These are phyloP conservation scores for Apomyelois bistriatella DNA, from an alignment of 2,888 invertebrate genomes.

Conservation along the genomic window DNA sequence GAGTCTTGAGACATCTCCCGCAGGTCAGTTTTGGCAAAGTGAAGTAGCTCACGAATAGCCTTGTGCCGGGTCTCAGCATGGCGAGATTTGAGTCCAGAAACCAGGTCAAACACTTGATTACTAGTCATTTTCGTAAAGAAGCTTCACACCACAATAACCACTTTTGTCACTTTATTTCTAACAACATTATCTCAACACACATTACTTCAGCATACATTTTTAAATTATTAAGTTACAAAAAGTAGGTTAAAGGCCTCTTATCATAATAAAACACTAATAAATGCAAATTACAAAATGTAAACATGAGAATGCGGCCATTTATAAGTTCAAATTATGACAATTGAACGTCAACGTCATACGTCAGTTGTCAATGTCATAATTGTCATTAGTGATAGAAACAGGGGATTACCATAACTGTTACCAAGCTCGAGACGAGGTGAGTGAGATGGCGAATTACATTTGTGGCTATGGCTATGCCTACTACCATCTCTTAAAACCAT, in stretches of 20 bases:
- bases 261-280: neutral
- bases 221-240: neutral
- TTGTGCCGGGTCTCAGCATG: conserved; percentile 91
- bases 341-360: too few species aligned
- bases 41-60: conserved; percentile 91
- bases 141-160: neutral
- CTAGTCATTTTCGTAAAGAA: conserved; percentile 39
- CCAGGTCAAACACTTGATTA: conserved; percentile 85
- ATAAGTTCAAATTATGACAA: neutral
- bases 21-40: conserved; percentile 93
- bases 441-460: too few species aligned
- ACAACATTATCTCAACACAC: neutral
- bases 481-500: too few species aligned
- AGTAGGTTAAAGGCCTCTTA: too few species aligned
- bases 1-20: conserved; percentile 93
- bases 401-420: too few species aligned
- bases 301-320: conserved; percentile 6
- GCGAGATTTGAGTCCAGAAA: conserved; percentile 92
- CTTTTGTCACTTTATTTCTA: neutral
- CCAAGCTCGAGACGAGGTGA: too few species aligned
- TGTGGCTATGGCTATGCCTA: too few species aligned
- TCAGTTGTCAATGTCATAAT: neutral
- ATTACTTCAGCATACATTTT: neutral
- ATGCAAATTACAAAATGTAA: neutral
- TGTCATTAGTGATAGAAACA: neutral